A percentile compares a stretch with the other conserved stretches of the same genome.
These are phyloP conservation scores for Tanypteryx hageni DNA, from an alignment of 2,888 invertebrate species.

Conservation along the genomic window DNA sequence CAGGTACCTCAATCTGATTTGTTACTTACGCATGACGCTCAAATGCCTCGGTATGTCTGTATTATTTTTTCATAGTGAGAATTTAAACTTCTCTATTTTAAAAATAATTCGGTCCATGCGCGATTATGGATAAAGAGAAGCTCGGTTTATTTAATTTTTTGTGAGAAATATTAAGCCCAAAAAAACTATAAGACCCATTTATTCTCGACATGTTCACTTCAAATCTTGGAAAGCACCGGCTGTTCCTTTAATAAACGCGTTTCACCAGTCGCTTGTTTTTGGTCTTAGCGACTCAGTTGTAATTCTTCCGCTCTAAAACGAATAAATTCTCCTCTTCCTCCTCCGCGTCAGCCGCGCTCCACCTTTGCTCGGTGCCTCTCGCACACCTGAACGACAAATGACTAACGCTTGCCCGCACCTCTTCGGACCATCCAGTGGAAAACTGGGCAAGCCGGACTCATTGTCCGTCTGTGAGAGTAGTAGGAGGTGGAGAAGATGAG, in stretches of 20 bases:
- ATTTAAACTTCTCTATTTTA: too few species aligned
- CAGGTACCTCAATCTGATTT: too few species aligned
- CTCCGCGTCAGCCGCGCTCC: background rate
- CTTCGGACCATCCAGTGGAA: background rate
- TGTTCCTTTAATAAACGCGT: conserved; percentile 12
- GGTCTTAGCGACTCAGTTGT: background rate
- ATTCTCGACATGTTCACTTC: background rate
- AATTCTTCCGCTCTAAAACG: conserved; percentile 5
- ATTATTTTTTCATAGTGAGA: too few species aligned
- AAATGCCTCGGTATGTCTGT: too few species aligned
- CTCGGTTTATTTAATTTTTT: too few species aligned
- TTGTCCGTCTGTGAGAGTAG: background rate
- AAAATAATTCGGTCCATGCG: too few species aligned
- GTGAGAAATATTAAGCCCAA: background rate
- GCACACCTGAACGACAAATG: conserved; percentile 16
- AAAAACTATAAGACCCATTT: background rate
- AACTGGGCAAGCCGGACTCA: background rate
- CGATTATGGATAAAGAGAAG: too few species aligned
- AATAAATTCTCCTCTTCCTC: background rate
- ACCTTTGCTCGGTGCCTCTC: background rate
- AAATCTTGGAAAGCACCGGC: background rate
- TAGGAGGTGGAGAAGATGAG: background rate
- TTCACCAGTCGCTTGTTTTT: conserved; percentile 28
- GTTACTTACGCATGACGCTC: too few species aligned
- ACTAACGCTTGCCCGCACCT: background rate